Conservation (phyloP, 2,888 invertebrate species). For the Diabrotica balteata region DNA sequence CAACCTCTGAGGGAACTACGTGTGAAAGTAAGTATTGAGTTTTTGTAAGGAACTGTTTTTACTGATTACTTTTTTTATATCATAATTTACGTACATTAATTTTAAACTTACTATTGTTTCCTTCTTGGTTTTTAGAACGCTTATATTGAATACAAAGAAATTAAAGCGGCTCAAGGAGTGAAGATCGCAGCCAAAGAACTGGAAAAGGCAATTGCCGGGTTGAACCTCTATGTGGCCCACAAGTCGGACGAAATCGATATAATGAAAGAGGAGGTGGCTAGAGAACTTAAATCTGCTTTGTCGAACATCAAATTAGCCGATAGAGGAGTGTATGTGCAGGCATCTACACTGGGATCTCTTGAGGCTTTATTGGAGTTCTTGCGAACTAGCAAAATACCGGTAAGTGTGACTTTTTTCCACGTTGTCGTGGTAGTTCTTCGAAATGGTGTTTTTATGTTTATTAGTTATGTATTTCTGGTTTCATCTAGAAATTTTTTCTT, state of each 20-base stretch:
- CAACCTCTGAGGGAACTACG: constrained; percentile 96
- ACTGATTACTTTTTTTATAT: no score
- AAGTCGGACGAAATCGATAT: constrained; percentile 94
- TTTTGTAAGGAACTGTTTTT: no score
- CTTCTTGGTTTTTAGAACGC: constrained; percentile 70
- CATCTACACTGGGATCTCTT: constrained; percentile 97
- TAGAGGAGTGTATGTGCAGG: constrained; percentile 98
- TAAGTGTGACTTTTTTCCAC: constrained; percentile 63
- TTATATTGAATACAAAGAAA: constrained; percentile 93
- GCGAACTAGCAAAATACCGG: constrained; percentile 90
- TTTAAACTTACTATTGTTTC: not conserved
- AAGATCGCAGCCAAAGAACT: constrained; percentile 98
- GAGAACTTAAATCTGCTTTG: constrained; percentile 85
- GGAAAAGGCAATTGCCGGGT: constrained; percentile 96
- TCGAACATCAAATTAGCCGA: constrained; percentile 91
- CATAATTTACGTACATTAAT: no score
- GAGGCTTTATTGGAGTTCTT: constrained; percentile 96
- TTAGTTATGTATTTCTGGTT: no score
- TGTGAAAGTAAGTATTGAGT: constrained; percentile 75
- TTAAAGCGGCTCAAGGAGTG: constrained; percentile 96
- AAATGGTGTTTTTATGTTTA: no score
- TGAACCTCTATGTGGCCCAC: constrained; percentile 90
- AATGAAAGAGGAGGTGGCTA: constrained; percentile 81
- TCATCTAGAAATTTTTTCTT: no score
- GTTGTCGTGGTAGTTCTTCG: no score